These are phyloP conservation scores for Axis porcinus DNA, from an alignment of 2,113 vertebrate species.

Conservation along the genomic window DNA sequence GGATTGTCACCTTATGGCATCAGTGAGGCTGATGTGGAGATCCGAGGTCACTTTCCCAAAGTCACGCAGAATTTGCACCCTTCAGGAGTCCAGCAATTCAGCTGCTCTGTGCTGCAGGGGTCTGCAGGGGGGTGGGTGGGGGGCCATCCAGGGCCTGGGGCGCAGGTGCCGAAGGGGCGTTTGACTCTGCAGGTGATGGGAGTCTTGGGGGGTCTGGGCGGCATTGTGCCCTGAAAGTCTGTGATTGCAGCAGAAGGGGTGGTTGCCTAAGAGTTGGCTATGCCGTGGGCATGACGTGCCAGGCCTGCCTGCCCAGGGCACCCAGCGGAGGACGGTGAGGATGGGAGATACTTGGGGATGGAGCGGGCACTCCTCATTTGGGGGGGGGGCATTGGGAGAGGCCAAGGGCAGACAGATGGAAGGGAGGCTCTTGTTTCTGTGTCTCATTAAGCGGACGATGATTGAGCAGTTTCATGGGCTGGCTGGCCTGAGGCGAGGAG, in stretches of 20 bases:
- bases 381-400: too few species aligned
- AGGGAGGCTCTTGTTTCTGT: not conserved
- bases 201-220: not conserved
- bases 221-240: too few species aligned
- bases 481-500: not conserved
- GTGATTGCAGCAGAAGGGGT: not conserved
- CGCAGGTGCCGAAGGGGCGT: not conserved
- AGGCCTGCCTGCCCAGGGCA: accelerated
- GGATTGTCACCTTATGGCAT: not conserved
- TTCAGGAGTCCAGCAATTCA: not conserved
- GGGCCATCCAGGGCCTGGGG: not conserved
- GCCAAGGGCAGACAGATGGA: not conserved
- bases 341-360: not conserved
- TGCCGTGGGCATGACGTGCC: not conserved
- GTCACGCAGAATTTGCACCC: not conserved
- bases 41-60: not conserved
- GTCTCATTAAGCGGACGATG: not conserved
- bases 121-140: too few species aligned
- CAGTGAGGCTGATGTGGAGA: not conserved
- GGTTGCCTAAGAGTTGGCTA: not conserved
- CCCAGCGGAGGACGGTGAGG: not conserved
- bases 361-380: not conserved
- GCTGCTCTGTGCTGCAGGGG: not conserved
- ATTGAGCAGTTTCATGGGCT: not conserved
- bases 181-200: not conserved